Evolutionary conservation across 2,113 vertebrate species (phyloP), one percentile per base, ranked within the genome.

Genomic region (Tenrec ecaudatus): DNA sequence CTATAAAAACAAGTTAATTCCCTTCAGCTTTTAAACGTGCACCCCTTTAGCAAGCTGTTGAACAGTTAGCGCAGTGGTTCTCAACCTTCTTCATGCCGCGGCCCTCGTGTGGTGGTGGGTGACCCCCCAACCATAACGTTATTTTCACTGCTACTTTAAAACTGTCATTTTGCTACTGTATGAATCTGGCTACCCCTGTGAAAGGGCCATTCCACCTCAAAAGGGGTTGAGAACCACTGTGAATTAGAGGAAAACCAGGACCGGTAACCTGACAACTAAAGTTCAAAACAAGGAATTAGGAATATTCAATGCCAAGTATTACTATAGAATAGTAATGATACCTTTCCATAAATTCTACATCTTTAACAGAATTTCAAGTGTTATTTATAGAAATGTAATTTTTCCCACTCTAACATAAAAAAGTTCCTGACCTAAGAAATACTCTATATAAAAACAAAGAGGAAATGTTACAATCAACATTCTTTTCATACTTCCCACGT

Each of bases 391-490:
- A 96, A 85, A 91, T 86, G 9, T 27, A 91, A 9, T 43, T 92
- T 43, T 91, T 92, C 91, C 82, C 14, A 80, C 29, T 94, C 43
- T 82, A 36, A 23, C 71, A 90, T 96, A 31, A 57, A 82, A 90
- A 69, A 47, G 8, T 20, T 75, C 84, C 29, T 89, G 47, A 86
- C 7, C 23, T 87, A 83, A 33, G 47, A 53, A 53, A 53, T 53
- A 10, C 12, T 31, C 31, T 94, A 62, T 58, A 81, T 92, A 89
- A 92, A 62, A 22, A 62, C 87, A 68, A 0, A 90, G 6, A 33
- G 86, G 94, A 85, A 92, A 88, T 27, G 12, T 68, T 88, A 71
- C 12, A 71, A 71, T 33, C 33, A 33, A 33, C 66, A 8, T 60
- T 89, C 57, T 91, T 90, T 73, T 23, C 73, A 93, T 2, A 93